These are phyloP conservation scores for Cetoscarus ocellatus DNA, from an alignment of 2,797 vertebrate species.

Conservation along the genomic window DNA sequence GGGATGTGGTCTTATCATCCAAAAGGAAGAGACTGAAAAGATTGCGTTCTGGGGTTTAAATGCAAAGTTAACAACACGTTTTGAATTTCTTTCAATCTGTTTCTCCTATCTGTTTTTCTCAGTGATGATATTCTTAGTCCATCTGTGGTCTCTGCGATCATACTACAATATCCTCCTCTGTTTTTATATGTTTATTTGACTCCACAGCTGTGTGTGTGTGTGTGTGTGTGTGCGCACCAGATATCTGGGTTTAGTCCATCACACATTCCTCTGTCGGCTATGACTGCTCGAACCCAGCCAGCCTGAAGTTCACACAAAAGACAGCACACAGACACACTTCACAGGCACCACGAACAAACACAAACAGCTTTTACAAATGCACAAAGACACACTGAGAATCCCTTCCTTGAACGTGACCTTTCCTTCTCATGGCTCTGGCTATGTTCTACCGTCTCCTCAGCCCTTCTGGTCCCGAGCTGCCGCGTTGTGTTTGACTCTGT, in stretches of 20 bases:
- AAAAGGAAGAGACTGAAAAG: constrained; percentile 34
- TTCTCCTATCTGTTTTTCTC: constrained; percentile 34
- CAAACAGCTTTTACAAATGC: constrained; percentile 19
- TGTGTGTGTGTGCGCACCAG: constrained; percentile 58
- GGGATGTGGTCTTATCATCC: constrained; percentile 57
- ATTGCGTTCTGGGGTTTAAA: constrained; percentile 55
- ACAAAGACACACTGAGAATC: constrained; percentile 17
- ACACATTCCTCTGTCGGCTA: constrained; percentile 73
- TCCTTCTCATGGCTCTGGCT: constrained; percentile 33
- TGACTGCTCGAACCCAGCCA: constrained; percentile 62
- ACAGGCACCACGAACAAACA: constrained; percentile 16
- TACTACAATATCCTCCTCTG: constrained; percentile 31
- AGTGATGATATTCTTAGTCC: constrained; percentile 13
- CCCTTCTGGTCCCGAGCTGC: constrained; percentile 17
- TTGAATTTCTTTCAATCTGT: constrained; percentile 55
- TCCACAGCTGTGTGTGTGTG: constrained; percentile 54
- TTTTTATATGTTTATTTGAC: constrained; percentile 27
- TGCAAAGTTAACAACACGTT: constrained; percentile 59
- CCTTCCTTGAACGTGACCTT: constrained; percentile 58
- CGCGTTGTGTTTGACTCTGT: constrained; percentile 14
- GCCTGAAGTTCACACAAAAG: constrained; percentile 67
- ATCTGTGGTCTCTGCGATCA: constrained; percentile 43
- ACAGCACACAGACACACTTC: constrained; percentile 38
- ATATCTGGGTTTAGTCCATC: constrained; percentile 75
- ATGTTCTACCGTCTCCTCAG: constrained; percentile 23